A percentile compares a stretch with the other conserved stretches of the same genome.
Conservation (phyloP, 2,888 invertebrate genomes). For the Germaria angustata region DNA sequence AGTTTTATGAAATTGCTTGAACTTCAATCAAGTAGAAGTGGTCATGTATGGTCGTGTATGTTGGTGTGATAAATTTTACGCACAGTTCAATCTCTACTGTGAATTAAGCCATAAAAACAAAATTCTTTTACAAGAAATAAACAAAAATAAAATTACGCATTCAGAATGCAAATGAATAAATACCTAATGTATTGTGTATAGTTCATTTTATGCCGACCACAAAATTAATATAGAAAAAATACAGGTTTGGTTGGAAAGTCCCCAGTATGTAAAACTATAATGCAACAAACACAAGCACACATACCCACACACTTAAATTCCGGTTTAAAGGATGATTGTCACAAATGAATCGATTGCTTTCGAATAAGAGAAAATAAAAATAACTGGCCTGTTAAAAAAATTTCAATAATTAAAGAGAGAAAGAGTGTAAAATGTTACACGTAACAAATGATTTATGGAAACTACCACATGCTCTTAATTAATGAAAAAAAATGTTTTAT, state of each 20-base stretch:
- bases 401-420: not conserved
- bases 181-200: not conserved
- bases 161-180: constrained; percentile 3
- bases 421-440: not conserved
- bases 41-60: too few relatives aligned
- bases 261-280: not conserved
- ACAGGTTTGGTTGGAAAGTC: constrained; percentile 5
- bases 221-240: constrained; percentile 7
- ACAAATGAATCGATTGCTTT: constrained; percentile 4
- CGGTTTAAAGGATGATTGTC: constrained; percentile 30
- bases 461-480: not conserved
- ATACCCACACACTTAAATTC: not conserved
- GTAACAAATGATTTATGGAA: not conserved
- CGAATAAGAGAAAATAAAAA: constrained; percentile 20
- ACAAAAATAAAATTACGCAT: constrained; percentile 8
- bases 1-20: too few relatives aligned
- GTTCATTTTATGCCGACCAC: not conserved
- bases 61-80: too few relatives aligned
- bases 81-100: not conserved
- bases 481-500: not conserved
- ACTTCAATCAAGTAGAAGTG: too few relatives aligned
- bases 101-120: not conserved
- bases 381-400: not conserved
- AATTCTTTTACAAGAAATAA: not conserved
- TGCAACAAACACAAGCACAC: not conserved